Base-by-base conservation (phyloP, 53 echinoderm and acorn worm genomes). In the Actinopyga echinites region DNA sequence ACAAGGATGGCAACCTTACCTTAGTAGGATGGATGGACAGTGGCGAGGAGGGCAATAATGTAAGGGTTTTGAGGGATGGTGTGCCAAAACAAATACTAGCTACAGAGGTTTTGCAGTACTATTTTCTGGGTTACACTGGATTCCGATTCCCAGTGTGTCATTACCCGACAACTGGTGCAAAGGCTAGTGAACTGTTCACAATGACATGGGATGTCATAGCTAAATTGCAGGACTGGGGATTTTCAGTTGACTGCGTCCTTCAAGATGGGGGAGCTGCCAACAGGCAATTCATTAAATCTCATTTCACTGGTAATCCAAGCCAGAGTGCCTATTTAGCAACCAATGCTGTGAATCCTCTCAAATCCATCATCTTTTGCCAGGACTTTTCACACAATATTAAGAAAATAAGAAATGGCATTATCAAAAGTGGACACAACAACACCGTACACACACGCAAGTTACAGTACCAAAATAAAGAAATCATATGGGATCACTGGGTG, bases 331-430 rank as follows among this genome's bases (percentile, higher is more conserved):
- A 79, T 26, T 0, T 79, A 29, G 40, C 68, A 20, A 21, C 83
- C 23, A 83, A 68, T 53, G n/a, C 43, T 28, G 83, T 83, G 8
- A 52, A 68, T 67, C 68, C 30, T 2, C 23, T 29, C 3, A 63
- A n/a, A 49, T 5, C 64, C 6, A 64, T 82, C 24, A 25, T 38
- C 22, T 28, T 63, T 13, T 62, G 45, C 42, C 83, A 82, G 32
- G 83, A 82, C 12, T 82, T 82, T 43, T 82, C 65, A 5, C 83
- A 82, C 65, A 82, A 64, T 30, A 40, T 82, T 24, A 82, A 82
- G 45, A 64, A 82, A 43, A 42, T 63, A 9, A 64, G 65, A 33
- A 82, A 82, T 42, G 63, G 64, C 21, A 30, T 82, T 22, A 62
- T 82, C 12, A 44, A 62, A 38, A 82, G 83, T 82, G 83, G 83